Evolutionary conservation across 2,797 vertebrate genomes (phyloP).

Genomic region (Triplophysa yarkandensis): DNA sequence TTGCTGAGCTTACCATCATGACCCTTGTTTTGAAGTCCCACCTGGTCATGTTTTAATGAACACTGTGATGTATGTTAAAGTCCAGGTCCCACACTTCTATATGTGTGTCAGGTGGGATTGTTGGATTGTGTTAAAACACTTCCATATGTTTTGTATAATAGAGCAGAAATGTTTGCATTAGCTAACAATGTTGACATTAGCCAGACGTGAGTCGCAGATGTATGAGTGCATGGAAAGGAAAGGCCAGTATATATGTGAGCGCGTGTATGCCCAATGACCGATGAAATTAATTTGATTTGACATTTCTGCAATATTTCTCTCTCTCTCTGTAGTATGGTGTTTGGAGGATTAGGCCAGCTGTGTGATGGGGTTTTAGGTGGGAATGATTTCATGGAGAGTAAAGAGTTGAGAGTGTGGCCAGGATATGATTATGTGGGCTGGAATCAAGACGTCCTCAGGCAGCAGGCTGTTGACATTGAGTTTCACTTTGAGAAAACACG

Average conservation of each 20-base stretch:
- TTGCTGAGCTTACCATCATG: constrained; percentile 2
- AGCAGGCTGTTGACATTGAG: constrained; percentile 85
- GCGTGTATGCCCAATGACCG: constrained; percentile 5
- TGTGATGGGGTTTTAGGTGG: constrained; percentile 87
- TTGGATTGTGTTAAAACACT: constrained; percentile 49
- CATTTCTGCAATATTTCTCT: constrained; percentile 7
- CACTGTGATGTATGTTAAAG: constrained; percentile 31
- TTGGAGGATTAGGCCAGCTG: constrained; percentile 90
- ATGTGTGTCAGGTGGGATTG: constrained; percentile 24
- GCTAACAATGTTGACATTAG: constrained; percentile 68
- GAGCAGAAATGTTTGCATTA: constrained; percentile 73
- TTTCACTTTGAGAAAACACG: constrained; percentile 86
- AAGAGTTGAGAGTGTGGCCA: constrained; percentile 90
- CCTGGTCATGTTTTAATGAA: constrained; percentile 15
- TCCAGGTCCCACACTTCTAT: constrained; percentile 29
- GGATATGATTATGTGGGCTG: constrained; percentile 95
- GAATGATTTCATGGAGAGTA: constrained; percentile 86
- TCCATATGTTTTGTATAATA: constrained; percentile 70
- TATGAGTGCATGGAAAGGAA: constrained; percentile 31
- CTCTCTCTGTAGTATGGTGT: constrained; percentile 78
- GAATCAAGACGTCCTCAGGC: constrained; percentile 79
- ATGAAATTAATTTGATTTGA: neutral
- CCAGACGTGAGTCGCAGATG: constrained; percentile 67
- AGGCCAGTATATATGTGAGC: constrained; percentile 17
- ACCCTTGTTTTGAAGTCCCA: constrained; percentile 23